These are phyloP conservation scores for Prosapia bicincta DNA, from an alignment of 2,888 invertebrate species.

Conservation along the genomic window DNA sequence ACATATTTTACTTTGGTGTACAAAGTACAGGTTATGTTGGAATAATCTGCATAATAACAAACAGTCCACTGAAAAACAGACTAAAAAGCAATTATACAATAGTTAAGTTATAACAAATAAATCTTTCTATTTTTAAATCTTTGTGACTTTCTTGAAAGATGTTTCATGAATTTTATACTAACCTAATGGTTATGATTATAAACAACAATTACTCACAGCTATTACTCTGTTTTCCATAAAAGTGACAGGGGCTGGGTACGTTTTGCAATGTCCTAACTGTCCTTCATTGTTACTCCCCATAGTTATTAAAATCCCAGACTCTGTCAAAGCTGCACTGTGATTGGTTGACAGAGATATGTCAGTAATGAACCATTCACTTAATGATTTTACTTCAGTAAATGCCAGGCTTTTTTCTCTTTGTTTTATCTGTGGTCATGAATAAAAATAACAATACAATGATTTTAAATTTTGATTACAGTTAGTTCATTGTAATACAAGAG, in stretches of 20 bases:
- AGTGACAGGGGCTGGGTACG: slow-evolving; percentile 47
- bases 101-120: no score
- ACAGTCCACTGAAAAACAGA: no score
- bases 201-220: not conserved
- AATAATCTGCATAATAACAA: no score
- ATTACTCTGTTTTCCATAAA: slow-evolving; percentile 25
- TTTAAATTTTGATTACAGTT: not conserved
- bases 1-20: no score
- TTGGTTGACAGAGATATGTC: slow-evolving; percentile 26
- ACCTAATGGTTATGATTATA: no score
- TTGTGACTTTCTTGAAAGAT: no score
- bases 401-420: not conserved
- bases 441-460: not conserved
- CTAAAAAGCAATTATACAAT: no score
- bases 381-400: slow-evolving; percentile 27
- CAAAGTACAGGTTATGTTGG: no score
- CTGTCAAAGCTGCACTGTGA: slow-evolving; percentile 60
- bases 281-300: slow-evolving; percentile 63
- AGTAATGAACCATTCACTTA: slow-evolving; percentile 20
- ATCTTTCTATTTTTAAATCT: no score
- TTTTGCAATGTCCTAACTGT: slow-evolving; percentile 56
- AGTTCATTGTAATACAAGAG: not conserved
- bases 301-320: slow-evolving; percentile 60
- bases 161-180: no score
- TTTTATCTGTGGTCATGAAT: not conserved